Conservation (phyloP, 1,140 invertebrate species). For the Melanaphis sacchari region DNA sequence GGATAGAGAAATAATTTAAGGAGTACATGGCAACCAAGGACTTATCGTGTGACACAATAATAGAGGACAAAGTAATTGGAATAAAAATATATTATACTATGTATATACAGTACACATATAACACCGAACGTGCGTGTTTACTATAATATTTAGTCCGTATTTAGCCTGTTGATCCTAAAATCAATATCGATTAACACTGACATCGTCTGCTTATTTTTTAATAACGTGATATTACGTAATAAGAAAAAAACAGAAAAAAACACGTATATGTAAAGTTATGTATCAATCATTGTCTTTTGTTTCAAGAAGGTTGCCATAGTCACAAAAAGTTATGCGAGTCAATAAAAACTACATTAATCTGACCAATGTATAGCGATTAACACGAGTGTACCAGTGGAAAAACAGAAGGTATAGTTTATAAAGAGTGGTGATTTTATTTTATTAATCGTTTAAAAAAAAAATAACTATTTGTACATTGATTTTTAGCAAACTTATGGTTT, state of each 20-base stretch:
- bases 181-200: conserved; percentile 12
- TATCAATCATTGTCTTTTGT: conserved; percentile 7
- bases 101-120: background rate
- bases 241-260: background rate
- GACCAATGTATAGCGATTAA: background rate
- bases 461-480: background rate
- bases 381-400: background rate
- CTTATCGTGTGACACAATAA: conserved; percentile 36
- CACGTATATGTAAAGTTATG: conserved; percentile 3
- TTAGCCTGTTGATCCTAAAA: conserved; percentile 40
- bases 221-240: conserved; percentile 1
- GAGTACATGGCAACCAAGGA: conserved; percentile 17
- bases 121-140: background rate
- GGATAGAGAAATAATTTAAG: background rate
- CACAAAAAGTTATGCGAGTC: conserved; percentile 28
- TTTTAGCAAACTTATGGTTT: background rate
- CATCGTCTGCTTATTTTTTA: conserved; percentile 19
- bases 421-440: background rate
- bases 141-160: background rate
- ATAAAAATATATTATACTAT: background rate
- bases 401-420: background rate
- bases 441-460: background rate
- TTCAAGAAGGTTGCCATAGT: conserved; percentile 16
- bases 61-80: conserved; percentile 19
- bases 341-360: conserved; percentile 6